Conservation (phyloP, 2,797 vertebrate genomes). For the Smutsia gigantea region DNA sequence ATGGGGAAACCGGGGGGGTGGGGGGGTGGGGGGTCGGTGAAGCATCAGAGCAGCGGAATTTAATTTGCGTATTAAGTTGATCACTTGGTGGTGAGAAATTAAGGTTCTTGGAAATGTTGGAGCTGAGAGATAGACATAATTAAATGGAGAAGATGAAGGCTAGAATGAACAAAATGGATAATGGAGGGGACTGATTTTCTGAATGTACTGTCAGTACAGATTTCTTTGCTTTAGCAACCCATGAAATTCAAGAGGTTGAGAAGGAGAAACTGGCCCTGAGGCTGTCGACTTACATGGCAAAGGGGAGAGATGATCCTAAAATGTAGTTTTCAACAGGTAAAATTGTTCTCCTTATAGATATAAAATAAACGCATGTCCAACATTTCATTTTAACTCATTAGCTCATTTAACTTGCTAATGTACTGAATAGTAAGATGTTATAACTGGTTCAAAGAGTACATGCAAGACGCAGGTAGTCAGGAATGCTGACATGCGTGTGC, state of each 20-base stretch:
- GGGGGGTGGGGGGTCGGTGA: no score
- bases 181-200: background rate
- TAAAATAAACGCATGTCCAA: background rate
- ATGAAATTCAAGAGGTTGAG: background rate
- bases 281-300: background rate
- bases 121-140: background rate
- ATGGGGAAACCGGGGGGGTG: no score
- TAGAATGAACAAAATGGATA: background rate
- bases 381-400: background rate
- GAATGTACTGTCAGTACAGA: background rate
- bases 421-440: background rate
- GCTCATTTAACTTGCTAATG: background rate
- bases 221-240: background rate
- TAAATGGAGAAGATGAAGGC: background rate
- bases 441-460: background rate
- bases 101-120: background rate
- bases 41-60: background rate
- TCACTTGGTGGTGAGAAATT: background rate
- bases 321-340: background rate
- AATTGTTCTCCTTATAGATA: background rate
- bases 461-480: background rate
- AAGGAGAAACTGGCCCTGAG: background rate
- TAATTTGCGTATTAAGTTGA: background rate
- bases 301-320: background rate
- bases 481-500: background rate